Evolutionary conservation across 1,140 invertebrate species (phyloP).

Genomic region (Drosophila yakuba): DNA sequence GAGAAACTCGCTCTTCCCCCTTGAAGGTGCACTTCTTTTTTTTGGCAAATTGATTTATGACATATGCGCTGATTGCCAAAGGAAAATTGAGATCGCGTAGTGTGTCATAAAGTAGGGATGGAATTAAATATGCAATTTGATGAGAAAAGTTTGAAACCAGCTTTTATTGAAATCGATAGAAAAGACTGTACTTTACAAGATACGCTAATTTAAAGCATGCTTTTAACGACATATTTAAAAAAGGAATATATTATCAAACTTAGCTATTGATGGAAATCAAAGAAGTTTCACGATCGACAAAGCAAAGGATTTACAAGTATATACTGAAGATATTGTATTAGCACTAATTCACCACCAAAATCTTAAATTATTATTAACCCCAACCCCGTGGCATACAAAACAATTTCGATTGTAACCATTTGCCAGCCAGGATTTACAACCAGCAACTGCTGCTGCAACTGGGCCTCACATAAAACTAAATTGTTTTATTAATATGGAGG

Average conservation of each 20-base stretch:
- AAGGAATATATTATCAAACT: too few species aligned
- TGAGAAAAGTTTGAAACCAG: background rate
- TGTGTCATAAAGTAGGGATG: conserved; percentile 16
- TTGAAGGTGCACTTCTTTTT: conserved; percentile 1
- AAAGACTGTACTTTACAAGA: too few species aligned
- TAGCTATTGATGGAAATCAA: background rate
- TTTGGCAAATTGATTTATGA: conserved; percentile 61
- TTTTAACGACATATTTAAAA: too few species aligned
- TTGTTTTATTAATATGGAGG: conserved; percentile 70
- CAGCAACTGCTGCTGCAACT: conserved; percentile 44
- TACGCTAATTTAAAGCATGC: too few species aligned
- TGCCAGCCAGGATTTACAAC: conserved; percentile 52
- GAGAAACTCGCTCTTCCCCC: conserved; percentile 42
- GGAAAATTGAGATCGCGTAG: conserved; percentile 20
- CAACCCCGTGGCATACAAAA: background rate
- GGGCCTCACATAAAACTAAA: conserved; percentile 55
- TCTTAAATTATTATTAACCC: conserved; percentile 5
- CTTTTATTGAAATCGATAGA: too few species aligned
- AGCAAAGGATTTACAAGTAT: too few species aligned
- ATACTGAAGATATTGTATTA: too few species aligned
- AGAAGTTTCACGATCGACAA: too few species aligned
- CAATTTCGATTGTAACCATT: conserved; percentile 16
- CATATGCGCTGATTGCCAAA: conserved; percentile 61
- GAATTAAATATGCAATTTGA: conserved; percentile 3
- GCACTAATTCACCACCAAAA: too few species aligned